Evolutionary conservation across 2,888 invertebrate genomes (phyloP), one percentile per base, ranked within the genome.

Genomic region (Orgyia antiqua): DNA sequence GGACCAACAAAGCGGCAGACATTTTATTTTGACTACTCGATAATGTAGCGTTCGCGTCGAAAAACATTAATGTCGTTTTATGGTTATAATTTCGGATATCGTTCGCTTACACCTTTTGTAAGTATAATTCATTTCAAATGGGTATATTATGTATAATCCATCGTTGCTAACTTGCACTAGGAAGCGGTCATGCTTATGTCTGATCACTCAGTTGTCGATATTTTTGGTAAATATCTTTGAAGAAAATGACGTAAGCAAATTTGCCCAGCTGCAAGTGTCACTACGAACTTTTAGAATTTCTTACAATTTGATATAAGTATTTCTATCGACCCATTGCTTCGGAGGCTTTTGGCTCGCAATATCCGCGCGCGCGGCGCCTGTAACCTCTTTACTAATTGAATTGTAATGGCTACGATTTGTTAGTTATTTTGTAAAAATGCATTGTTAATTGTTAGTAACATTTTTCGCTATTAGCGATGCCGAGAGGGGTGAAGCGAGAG

Each of bases 1-100:
- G 79, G 74, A 84, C 84, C 84, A 83, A 86, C 86, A 83, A 84
- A 84, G 87, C 87, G 87, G 87, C 87, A 86, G 87, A 87, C 87
- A 87, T 87, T 87, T 87, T 87, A 87, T 87, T 87, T 87, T 83
- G 83, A 84, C 79, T 80, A 79, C 76, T 84, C 78, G 82, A 87
- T 86, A 86, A 87, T 87, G 87, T 87, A 87, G 87, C 83, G 74
- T 80, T 83, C 80, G 84, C 76, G 73, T 82, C 67, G 80, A 77
- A 80, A n/a, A 82, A 84, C 72, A 82, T 82, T 84, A 72, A 86
- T 84, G 84, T 82, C 79, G 75, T 83, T 86, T 82, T 79, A 80
- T 84, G 74, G 80, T 84, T 77, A 72, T 74, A 73, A 68, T 72
- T 78, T 79, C 64, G 72, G 68, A 78, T 76, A 80, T 79, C 72